Evolutionary conservation across 2,888 invertebrate genomes (phyloP), one percentile per base, ranked within the genome.

Genomic region (Melitaea athalia): DNA sequence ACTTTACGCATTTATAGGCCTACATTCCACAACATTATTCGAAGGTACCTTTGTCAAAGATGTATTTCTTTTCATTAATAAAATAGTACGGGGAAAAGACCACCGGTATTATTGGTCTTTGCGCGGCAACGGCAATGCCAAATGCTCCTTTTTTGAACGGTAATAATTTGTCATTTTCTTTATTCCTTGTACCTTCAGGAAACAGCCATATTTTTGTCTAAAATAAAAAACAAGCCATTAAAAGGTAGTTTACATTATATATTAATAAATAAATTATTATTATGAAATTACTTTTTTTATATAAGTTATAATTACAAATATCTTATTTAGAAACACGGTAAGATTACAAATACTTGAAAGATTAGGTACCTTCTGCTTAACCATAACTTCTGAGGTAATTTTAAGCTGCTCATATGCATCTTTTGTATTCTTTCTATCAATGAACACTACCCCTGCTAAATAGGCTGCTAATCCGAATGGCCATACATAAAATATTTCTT

Each of bases 141-240:
- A 96, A 96, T 0, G 95, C 96, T 3, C 96, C 96, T 79, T 95
- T 95, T 82, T 96, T 96, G 83, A 96, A 96, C 0, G 95, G 94
- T 64, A 95, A 85, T 75, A 96, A 80, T 59, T 90, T 92, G 68
- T 80, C 82, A 31, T 79, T 82, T 67, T 87, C 84, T 72, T 86
- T 88, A 76, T 93, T 93, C 59, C 96, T 86, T 0, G 96, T 96
- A 52, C 96, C 96, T 86, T 96, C 96, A 24, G 96, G 95, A 81
- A 95, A 96, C 64, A 96, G 85, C 93, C 94, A 95, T 64, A 96
- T 87, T 80, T 95, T 95, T 49, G 94, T 87, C 95, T 94, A 85
- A 53, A 89, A 86, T 76, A 66, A 47, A 31, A 12, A 14, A 31
- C 24, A 53, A 53, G 12, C 1, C 12, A 6, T 12, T 24, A 14